Base-by-base conservation (phyloP, 2,113 vertebrate genomes). In the Triplophysa dalaica region DNA sequence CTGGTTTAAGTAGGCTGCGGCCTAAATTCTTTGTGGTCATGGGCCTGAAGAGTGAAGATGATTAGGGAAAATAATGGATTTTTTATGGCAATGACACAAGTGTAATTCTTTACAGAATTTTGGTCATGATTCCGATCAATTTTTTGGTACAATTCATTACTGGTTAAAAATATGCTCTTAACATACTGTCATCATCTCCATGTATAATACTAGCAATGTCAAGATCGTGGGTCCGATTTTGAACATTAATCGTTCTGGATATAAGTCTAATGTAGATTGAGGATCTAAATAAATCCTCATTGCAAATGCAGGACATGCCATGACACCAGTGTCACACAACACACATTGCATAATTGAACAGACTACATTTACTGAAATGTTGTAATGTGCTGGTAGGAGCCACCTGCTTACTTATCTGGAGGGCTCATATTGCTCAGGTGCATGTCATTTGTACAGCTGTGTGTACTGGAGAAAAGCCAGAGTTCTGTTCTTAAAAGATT, bases 371-470 rank as follows among this genome's bases (percentile, higher is more conserved):
- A 54, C 70, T 17, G 54, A 74, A 60, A 60, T 70, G 67, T 72
- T 29, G 13, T 60, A 38, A 21, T 22, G n/a, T n/a, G 43, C 8
- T 82, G 76, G 77, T 75, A 56, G 41, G 29, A 83, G 38, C 29
- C 54, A 12, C 13, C 26, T 67, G 78, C 64, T 61, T 70, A 73
- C 77, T 74, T 64, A 65, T 74, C 69, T 81, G 68, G 21, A 77
- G 74, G 54, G 22, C 52, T 70, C 80, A 45, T 29, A 64, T 72
- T 72, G 75, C 48, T 61, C 82, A 84, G 82, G 78, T 81, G 82
- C 82, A 74, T 26, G 54, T 38, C 67, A 80, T 85, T 82, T 85
- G 81, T 43, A 85, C 83, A 85, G 83, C 83, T 85, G 83, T 82
- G 83, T 85, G 80, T 85, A 73, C 81, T 79, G 83, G 64, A 81